These are phyloP conservation scores for Macquaria australasica DNA, from an alignment of 2,113 vertebrate genomes.

Conservation along the genomic window DNA sequence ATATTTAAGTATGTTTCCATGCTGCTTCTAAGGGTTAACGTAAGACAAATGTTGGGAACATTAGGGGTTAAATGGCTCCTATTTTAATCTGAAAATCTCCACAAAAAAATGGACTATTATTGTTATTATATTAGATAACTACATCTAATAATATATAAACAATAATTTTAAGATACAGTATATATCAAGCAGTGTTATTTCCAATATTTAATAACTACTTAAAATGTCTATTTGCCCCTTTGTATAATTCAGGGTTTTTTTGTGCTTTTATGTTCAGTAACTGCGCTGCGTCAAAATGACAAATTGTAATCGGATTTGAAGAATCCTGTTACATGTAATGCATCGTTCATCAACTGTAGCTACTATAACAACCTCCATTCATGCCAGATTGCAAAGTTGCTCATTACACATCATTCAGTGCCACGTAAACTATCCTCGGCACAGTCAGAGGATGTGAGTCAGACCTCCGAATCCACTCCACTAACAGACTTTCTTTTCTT, in stretches of 20 bases:
- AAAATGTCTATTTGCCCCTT: not conserved
- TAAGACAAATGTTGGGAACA: not conserved
- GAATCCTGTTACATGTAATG: conserved; percentile 31
- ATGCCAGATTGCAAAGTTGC: conserved; percentile 49
- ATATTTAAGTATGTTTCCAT: not conserved
- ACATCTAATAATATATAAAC: not conserved
- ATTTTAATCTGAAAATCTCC: not conserved
- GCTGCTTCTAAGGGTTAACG: not conserved
- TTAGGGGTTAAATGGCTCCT: not conserved
- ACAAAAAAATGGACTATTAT: not conserved
- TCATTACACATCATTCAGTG: conserved; percentile 45
- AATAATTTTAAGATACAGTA: not conserved
- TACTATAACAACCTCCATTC: conserved; percentile 45
- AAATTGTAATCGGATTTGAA: conserved; percentile 31
- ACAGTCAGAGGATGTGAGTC: conserved; percentile 53
- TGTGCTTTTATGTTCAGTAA: not conserved
- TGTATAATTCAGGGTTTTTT: not conserved
- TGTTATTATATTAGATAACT: not conserved
- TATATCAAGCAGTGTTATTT: not conserved
- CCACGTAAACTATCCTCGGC: conserved; percentile 50
- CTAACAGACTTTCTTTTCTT: conserved; percentile 20
- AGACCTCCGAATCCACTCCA: conserved; percentile 34
- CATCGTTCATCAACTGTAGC: conserved; percentile 27
- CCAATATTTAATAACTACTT: not conserved
- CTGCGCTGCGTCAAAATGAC: not conserved